These are phyloP conservation scores for Saccopteryx leptura DNA, from an alignment of 2,113 vertebrate species.

Conservation along the genomic window DNA sequence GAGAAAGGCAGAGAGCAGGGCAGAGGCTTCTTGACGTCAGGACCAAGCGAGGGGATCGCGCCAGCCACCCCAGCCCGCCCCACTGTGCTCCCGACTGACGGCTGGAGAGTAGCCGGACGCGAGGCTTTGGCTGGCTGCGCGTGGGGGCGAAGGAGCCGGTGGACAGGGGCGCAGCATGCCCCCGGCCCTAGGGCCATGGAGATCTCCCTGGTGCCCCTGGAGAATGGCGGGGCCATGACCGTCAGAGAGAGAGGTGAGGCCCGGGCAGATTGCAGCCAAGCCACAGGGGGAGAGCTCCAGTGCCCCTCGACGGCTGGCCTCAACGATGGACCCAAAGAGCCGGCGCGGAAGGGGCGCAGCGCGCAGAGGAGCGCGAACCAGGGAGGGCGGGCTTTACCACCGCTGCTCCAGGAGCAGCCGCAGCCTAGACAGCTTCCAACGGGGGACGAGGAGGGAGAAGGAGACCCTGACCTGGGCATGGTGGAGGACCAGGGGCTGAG, in stretches of 20 bases:
- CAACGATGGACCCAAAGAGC: not conserved
- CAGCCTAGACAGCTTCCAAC: not conserved
- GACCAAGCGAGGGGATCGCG: constrained; percentile 56
- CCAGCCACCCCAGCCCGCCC: constrained; percentile 24
- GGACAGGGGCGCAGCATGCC: constrained; percentile 83
- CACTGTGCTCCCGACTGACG: not conserved
- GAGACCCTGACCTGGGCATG: constrained; percentile 51
- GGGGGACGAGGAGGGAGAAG: constrained; percentile 45
- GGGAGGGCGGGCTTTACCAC: not conserved
- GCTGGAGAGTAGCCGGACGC: not conserved
- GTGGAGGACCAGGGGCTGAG: constrained; percentile 64
- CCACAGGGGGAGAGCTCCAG: not conserved
- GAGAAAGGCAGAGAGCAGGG: constrained; percentile 60
- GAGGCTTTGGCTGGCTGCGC: not conserved
- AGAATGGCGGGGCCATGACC: constrained; percentile 91
- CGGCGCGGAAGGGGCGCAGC: constrained; percentile 63
- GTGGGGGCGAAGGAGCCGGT: not conserved
- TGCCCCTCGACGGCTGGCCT: constrained; percentile 45
- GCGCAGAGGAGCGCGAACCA: constrained; percentile 78
- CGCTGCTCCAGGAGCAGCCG: not conserved
- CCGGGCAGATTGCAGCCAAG: constrained; percentile 83
- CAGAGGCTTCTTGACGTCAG: constrained; percentile 78
- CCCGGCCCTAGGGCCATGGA: constrained; percentile 90
- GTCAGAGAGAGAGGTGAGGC: constrained; percentile 87
- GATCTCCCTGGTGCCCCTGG: constrained; percentile 94